Evolutionary conservation across 2,888 invertebrate genomes (phyloP).

Genomic region (Caenorhabditis sulstoni): DNA sequence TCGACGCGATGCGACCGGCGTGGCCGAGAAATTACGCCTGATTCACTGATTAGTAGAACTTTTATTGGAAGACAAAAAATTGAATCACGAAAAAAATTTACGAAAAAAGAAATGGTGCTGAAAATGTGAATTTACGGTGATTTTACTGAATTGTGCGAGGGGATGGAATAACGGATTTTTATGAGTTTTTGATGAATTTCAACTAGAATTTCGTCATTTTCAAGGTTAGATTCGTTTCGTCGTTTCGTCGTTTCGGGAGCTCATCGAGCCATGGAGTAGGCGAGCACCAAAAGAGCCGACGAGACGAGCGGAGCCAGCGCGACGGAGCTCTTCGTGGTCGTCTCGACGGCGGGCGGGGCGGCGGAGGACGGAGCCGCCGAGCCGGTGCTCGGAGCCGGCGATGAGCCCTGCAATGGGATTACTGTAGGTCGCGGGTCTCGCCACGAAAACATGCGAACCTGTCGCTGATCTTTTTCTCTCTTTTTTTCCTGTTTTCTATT

Average conservation of each 20-base stretch:
- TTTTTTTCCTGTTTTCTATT: too few species aligned
- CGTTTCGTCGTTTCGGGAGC: not conserved
- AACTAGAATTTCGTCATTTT: too few species aligned
- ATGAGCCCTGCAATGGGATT: not conserved
- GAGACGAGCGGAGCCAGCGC: constrained; percentile 12
- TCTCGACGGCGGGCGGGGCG: constrained; percentile 33
- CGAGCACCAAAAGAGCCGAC: constrained; percentile 15
- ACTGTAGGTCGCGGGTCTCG: too few species aligned
- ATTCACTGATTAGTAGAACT: not conserved
- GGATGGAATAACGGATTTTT: not conserved
- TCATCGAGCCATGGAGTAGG: constrained; percentile 5
- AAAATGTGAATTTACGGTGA: not conserved
- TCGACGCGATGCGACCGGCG: constrained; percentile 70
- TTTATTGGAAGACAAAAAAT: constrained; percentile 1
- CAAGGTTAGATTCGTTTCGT: too few species aligned
- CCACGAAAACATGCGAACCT: too few species aligned
- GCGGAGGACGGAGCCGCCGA: constrained; percentile 3
- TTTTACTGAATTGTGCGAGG: constrained; percentile 9
- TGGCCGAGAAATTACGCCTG: constrained; percentile 67
- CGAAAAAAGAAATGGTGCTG: not conserved
- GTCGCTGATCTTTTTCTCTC: too few species aligned
- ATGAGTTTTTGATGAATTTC: not conserved
- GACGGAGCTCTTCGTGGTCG: constrained; percentile 34
- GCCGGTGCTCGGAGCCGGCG: not conserved
- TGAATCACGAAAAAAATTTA: not conserved